These are phyloP conservation scores for Mamestra brassicae DNA, from an alignment of 2,888 invertebrate genomes.

Conservation along the genomic window DNA sequence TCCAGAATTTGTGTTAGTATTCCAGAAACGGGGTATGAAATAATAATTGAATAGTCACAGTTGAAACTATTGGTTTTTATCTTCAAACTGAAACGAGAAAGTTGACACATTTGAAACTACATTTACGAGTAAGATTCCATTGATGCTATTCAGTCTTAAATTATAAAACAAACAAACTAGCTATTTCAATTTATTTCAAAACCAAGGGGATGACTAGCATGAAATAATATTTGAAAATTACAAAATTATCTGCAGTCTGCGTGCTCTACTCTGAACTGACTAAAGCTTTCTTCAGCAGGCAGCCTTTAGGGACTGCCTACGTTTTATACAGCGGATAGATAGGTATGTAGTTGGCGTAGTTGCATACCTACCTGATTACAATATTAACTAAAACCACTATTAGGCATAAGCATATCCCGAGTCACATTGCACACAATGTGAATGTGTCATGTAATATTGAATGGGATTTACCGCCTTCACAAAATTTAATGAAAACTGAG, in stretches of 20 bases:
- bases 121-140: not conserved
- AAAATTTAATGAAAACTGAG: not conserved
- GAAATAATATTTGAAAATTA: not conserved
- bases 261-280: no score
- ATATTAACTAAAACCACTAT: not conserved
- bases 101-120: not conserved
- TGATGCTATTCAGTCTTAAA: not conserved
- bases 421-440: slow-evolving; percentile 21
- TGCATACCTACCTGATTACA: no score
- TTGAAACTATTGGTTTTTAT: not conserved
- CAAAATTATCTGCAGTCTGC: not conserved
- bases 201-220: not conserved
- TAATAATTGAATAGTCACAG: no score
- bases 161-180: not conserved
- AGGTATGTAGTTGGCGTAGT: not conserved
- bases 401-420: not conserved
- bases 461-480: slow-evolving; percentile 13
- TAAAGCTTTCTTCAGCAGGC: no score
- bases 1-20: no score
- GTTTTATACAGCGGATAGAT: not conserved
- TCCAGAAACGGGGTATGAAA: not conserved
- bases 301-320: not conserved
- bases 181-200: no score
- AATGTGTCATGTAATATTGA: slow-evolving; percentile 14
- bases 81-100: not conserved